Evolutionary conservation across 1,140 invertebrate genomes (phyloP).

Genomic region (Drosophila teissieri): DNA sequence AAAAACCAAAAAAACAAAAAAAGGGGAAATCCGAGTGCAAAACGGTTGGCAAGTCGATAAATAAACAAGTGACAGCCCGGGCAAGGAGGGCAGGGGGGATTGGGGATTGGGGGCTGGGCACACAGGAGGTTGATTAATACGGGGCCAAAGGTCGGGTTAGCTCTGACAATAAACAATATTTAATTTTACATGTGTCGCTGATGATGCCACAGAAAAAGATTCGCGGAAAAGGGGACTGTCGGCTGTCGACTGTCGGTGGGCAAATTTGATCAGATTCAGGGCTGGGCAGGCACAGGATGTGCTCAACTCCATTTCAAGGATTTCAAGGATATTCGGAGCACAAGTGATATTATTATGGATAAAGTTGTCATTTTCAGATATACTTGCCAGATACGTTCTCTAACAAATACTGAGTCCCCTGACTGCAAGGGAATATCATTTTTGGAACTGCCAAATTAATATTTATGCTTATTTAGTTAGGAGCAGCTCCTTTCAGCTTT

Average conservation of each 20-base stretch:
- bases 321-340: too few species aligned
- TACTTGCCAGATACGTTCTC: too few species aligned
- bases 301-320: not conserved
- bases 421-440: too few species aligned
- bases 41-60: slow-evolving; percentile 61
- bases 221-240: not conserved
- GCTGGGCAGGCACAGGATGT: not conserved
- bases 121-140: slow-evolving; percentile 59
- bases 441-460: too few species aligned
- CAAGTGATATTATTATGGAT: too few species aligned
- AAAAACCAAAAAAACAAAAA: slow-evolving; percentile 18
- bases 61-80: slow-evolving; percentile 40
- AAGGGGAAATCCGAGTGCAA: slow-evolving; percentile 14
- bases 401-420: too few species aligned
- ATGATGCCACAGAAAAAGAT: slow-evolving; percentile 16
- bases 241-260: not conserved
- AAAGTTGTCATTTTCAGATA: too few species aligned
- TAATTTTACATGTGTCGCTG: slow-evolving; percentile 53
- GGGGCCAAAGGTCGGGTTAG: slow-evolving; percentile 50
- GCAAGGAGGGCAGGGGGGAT: not conserved
- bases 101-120: slow-evolving; percentile 6
- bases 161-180: slow-evolving; percentile 63
- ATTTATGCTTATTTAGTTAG: too few species aligned
- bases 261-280: not conserved
- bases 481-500: too few species aligned